A percentile compares a stretch with the other conserved stretches of the same genome.
These are phyloP conservation scores for Pituophis catenifer DNA, from an alignment of 2,113 vertebrate species.

Conservation along the genomic window DNA sequence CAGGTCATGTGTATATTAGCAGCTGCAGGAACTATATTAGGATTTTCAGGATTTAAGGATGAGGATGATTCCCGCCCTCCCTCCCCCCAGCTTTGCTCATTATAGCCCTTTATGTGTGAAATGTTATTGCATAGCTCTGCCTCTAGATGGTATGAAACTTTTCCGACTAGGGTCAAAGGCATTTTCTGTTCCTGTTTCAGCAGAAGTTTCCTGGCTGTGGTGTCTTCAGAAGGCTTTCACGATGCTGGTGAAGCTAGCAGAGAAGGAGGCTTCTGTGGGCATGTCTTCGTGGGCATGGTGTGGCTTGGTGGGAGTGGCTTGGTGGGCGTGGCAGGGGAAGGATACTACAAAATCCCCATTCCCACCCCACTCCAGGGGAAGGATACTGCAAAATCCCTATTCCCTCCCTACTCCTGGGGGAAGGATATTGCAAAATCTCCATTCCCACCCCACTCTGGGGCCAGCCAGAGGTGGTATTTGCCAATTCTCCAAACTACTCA, in stretches of 20 bases:
- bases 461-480: too few relatives aligned
- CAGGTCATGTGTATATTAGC: background rate
- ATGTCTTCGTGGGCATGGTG: too few relatives aligned
- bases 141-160: background rate
- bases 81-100: background rate
- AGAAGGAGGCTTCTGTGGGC: too few relatives aligned
- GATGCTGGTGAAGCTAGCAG: background rate
- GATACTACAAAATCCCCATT: too few relatives aligned
- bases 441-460: too few relatives aligned
- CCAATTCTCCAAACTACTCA: too few relatives aligned
- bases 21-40: background rate
- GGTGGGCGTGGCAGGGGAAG: too few relatives aligned
- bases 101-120: background rate
- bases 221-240: background rate
- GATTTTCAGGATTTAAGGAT: background rate
- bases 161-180: background rate
- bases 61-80: background rate
- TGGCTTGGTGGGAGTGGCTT: too few relatives aligned
- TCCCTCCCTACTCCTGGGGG: too few relatives aligned
- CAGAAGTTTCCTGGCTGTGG: background rate
- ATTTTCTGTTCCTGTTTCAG: background rate
- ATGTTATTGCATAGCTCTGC: background rate
- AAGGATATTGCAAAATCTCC: too few relatives aligned
- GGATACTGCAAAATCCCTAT: too few relatives aligned
- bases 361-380: too few relatives aligned